These are phyloP conservation scores for Actinostola sp. DNA, from an alignment of 92 coral and sea anemone species.

Conservation along the genomic window DNA sequence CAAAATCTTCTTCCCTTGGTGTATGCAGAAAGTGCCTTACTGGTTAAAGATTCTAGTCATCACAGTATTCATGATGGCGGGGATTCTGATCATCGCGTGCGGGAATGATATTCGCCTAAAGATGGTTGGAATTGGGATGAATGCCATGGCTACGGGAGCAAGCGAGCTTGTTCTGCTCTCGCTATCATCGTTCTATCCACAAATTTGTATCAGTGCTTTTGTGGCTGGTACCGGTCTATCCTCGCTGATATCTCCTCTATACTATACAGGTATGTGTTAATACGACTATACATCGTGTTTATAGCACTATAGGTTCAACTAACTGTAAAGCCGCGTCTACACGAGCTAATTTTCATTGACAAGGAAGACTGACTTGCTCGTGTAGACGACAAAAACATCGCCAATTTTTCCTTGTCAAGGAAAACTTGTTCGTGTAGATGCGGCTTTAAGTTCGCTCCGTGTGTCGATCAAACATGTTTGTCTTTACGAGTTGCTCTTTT, in stretches of 20 bases:
- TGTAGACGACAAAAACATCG: too few relatives aligned
- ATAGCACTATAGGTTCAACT: too few relatives aligned
- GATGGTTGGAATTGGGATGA: slow-evolving; percentile 78
- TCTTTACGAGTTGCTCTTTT: too few relatives aligned
- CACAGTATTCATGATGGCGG: slow-evolving; percentile 69
- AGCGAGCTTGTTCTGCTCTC: slow-evolving; percentile 86
- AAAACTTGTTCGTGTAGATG: too few relatives aligned
- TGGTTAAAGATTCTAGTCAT: slow-evolving; percentile 67
- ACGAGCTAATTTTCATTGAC: too few relatives aligned
- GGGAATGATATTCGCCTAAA: slow-evolving; percentile 83
- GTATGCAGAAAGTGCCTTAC: slow-evolving; percentile 78
- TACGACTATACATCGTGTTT: too few relatives aligned
- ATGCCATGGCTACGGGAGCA: slow-evolving; percentile 84
- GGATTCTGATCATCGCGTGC: slow-evolving; percentile 78
- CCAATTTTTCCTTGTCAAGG: too few relatives aligned
- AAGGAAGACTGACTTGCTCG: too few relatives aligned
- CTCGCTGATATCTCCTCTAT: slow-evolving; percentile 77
- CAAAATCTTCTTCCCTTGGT: slow-evolving; percentile 82
- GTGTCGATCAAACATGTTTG: too few relatives aligned
- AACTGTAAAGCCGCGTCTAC: too few relatives aligned
- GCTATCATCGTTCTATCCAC: slow-evolving; percentile 80
- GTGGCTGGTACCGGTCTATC: slow-evolving; percentile 91
- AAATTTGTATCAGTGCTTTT: slow-evolving; percentile 81
- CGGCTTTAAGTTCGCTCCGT: too few relatives aligned
- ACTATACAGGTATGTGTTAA: slow-evolving; percentile 72